phyloP scores from a whole-genome alignment of 2,113 vertebrate genomes.

The Genyomyrus donnyi region DNA sequence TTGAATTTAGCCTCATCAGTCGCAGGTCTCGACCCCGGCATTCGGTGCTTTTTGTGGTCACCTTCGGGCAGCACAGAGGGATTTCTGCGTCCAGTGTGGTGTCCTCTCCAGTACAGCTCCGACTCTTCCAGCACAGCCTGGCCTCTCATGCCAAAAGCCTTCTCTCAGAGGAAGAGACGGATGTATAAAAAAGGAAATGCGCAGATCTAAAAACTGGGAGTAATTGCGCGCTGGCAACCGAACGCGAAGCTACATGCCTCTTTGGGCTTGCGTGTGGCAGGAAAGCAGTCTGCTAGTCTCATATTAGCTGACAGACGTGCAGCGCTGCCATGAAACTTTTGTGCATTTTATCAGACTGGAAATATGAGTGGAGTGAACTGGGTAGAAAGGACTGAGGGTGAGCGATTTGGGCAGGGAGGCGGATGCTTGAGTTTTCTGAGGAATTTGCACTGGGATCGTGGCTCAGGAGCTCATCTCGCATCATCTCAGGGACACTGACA shows the following conservation, averaged over 20 bases:
- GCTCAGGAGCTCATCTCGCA: neutral
- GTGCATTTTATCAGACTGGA: conserved; percentile 41
- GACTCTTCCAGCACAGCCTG: conserved; percentile 3
- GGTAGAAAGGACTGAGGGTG: conserved; percentile 11
- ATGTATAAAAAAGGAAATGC: conserved; percentile 38
- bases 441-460: neutral
- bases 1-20: neutral
- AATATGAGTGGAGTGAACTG: conserved; percentile 28
- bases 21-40: too few species aligned
- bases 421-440: neutral
- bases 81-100: neutral
- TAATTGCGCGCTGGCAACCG: conserved; percentile 46
- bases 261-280: conserved; percentile 26
- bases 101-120: conserved; percentile 20
- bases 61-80: neutral
- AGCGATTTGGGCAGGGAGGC: neutral
- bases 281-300: conserved; percentile 36
- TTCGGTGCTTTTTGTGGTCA: neutral
- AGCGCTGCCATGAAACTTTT: conserved; percentile 34
- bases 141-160: conserved; percentile 21
- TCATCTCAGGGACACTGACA: neutral
- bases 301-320: conserved; percentile 39
- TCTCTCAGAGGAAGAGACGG: conserved; percentile 31
- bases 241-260: conserved; percentile 25
- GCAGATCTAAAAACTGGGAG: conserved; percentile 32